These are phyloP conservation scores for Gymnarchus niloticus DNA, from an alignment of 2,113 vertebrate genomes.

Conservation along the genomic window DNA sequence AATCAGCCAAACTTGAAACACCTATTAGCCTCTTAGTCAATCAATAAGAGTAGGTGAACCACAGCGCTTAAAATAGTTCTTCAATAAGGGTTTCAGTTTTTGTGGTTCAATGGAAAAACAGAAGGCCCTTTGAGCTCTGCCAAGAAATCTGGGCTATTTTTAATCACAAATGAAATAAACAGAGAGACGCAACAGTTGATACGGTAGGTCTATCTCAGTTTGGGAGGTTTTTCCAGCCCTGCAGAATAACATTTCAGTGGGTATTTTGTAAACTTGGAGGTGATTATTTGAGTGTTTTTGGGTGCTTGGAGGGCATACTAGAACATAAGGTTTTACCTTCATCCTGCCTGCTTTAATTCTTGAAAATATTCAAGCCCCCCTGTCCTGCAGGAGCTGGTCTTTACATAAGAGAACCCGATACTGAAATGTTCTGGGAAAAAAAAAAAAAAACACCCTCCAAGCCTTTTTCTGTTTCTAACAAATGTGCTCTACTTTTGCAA, in stretches of 20 bases:
- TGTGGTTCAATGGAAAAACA: conserved; percentile 52
- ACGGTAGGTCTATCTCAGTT: conserved; percentile 45
- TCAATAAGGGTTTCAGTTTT: conserved; percentile 45
- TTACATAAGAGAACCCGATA: neutral
- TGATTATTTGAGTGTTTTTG: neutral
- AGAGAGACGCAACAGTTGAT: conserved; percentile 51
- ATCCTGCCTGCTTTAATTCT: neutral
- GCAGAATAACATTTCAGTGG: conserved; percentile 58
- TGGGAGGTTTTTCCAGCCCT: conserved; percentile 59
- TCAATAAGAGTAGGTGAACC: neutral
- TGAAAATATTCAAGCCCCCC: neutral
- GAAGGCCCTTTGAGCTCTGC: conserved; percentile 30
- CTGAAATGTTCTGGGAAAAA: neutral
- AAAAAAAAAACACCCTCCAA: neutral
- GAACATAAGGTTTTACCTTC: neutral
- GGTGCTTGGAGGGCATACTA: conserved; percentile 25
- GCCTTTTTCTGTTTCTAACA: neutral
- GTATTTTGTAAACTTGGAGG: conserved; percentile 55
- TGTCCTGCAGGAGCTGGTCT: neutral
- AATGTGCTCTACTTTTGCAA: conserved; percentile 12
- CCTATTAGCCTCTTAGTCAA: neutral
- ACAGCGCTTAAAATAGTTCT: conserved; percentile 43
- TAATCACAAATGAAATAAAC: conserved; percentile 58
- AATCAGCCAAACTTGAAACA: neutral
- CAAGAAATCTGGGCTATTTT: conserved; percentile 44